Base-by-base conservation (phyloP, 23 tunicate species). In the Botrylloides violaceus region DNA sequence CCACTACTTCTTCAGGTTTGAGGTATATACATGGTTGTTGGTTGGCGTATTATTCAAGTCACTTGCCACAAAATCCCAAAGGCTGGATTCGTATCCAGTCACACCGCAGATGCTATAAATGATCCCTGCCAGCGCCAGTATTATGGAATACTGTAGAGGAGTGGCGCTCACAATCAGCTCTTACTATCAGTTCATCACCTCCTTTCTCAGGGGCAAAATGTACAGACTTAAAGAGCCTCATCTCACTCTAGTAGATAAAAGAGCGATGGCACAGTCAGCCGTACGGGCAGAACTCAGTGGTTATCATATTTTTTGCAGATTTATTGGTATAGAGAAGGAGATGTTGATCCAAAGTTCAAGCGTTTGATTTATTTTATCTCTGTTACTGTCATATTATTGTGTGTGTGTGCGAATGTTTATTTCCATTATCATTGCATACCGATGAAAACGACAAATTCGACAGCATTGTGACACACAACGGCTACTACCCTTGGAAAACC, bases 271-370 rank as follows among this genome's bases (percentile, higher is more conserved):
- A 48, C 15, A 48, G 19, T 48, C 19, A 48, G 56, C 19, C n/a
- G n/a, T n/a, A n/a, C n/a, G n/a, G n/a, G n/a, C n/a, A n/a, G 25
- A 60, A 7, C 22, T 19, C 27, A 60, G 0, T 21, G 18, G 15
- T 1, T 21, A 0, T 20, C 25, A 29, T 32, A 29, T 18, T 59
- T 19, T 64, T 35, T 70, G 5, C 64, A 83, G 85, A 90, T 90
- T 1, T 48, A 90, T 65, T 90, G 97, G 97, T 90, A 90, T 61
- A 77, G 97, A 59, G 87, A 90, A 66, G 97, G 97, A 5, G 90
- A 83, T 70, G 81, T 90, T 27, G 82, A 90, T 61, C 97, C 97
- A 19, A 90, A 90, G 34, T 90, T 90, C 49, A 83, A 87, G 22
- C 73, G 74, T 57, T 71, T 90, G 91, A 90, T 90, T 55, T 90